Evolutionary conservation across 2,888 invertebrate genomes (phyloP).

Genomic region (Plagodis dolabraria): DNA sequence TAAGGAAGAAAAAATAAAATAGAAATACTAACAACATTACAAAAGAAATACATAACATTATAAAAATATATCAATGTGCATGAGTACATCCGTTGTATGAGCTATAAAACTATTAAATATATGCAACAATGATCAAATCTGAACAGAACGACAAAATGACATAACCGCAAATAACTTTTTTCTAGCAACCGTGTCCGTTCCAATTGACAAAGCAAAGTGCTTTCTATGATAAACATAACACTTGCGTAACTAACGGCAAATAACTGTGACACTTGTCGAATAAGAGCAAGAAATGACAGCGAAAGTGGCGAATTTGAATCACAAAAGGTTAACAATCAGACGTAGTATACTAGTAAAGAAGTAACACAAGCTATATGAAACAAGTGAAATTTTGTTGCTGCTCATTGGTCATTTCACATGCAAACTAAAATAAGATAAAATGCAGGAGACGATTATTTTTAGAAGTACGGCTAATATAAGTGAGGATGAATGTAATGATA

Average conservation of each 20-base stretch:
- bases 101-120: background rate
- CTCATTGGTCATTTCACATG: too few relatives aligned
- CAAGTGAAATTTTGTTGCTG: too few relatives aligned
- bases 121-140: background rate
- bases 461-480: too few relatives aligned
- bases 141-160: constrained; percentile 23
- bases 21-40: too few relatives aligned
- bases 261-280: constrained; percentile 25
- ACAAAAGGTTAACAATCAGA: background rate
- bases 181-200: constrained; percentile 27
- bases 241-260: constrained; percentile 28
- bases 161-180: constrained; percentile 31
- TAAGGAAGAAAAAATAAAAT: too few relatives aligned
- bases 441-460: too few relatives aligned
- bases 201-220: constrained; percentile 17
- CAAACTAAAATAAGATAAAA: too few relatives aligned
- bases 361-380: too few relatives aligned
- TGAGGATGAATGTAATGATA: too few relatives aligned
- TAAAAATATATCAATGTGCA: too few relatives aligned
- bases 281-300: constrained; percentile 28
- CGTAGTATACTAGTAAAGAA: too few relatives aligned
- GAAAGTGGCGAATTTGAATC: constrained; percentile 14
- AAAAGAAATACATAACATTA: too few relatives aligned
- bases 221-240: constrained; percentile 31
- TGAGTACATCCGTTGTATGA: background rate